Evolutionary conservation across 2,888 invertebrate genomes (phyloP), one percentile per base, ranked within the genome.

Genomic region (Ichneumoninae sp.): DNA sequence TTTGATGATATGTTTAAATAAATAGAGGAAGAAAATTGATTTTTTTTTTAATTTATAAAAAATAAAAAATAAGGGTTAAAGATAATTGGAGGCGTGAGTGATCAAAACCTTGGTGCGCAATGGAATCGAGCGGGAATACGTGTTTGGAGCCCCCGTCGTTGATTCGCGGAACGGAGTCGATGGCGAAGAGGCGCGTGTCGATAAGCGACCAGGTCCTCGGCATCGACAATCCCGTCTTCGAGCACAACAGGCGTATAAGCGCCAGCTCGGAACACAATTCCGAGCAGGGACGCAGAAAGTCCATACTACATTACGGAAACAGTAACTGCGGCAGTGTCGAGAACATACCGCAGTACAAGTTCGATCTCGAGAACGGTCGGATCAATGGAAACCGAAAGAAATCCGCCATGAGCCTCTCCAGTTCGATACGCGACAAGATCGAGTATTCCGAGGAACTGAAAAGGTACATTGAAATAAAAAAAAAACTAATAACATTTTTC

Each of bases 391-490:
- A 87, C 57, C 80, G 93, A 73, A 93, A 94, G 86, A 93, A 92
- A 83, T 93, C 93, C 33, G 92, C 93, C 19, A 90, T 92, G 85
- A 94, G 93, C 78, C 87, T 94, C 73, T 91, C 93, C 65, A 94
- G 93, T 84, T 93, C 93, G 50, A 92, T 94, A 84, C 91, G 93
- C 85, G 93, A 93, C 81, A 94, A 93, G 87, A 92, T 93, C 87
- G 93, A 93, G 83, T 93, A 93, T 86, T 91, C 93, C 44, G 93
- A 93, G 74, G 91, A 94, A 69, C 87, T 93, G 40, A 91, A 94
- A 87, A 90, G 92, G 92, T 91, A 83, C 83, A 88, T 85, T 60
- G 5, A 22, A n/a, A n/a, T n/a, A 74, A 50, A 93, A 26, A 40
- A 13, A n/a, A 69, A 33, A 47, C 60, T 78, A 19, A 1, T 30